Percentiles rank a stretch among this genome's conserved stretches.
Evolutionary conservation across 2,113 vertebrate genomes (phyloP).

Genomic region (Acinonyx jubatus): DNA sequence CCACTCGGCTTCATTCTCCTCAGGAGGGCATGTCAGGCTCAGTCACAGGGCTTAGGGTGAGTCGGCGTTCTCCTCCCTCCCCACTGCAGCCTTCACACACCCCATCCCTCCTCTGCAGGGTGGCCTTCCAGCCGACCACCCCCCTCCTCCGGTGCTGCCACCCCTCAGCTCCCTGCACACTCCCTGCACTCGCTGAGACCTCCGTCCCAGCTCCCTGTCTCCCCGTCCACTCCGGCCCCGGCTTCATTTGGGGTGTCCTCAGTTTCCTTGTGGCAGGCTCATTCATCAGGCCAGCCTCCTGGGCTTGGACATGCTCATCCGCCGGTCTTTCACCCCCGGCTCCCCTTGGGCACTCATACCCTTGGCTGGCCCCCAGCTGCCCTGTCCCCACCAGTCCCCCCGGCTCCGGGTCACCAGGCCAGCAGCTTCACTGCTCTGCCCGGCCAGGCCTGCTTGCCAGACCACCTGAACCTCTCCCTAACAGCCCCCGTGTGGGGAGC

Average conservation of each 20-base stretch:
- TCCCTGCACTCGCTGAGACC: background rate
- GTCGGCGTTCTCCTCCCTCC: background rate
- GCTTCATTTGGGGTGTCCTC: background rate
- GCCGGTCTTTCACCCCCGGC: background rate
- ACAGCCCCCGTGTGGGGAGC: accelerated
- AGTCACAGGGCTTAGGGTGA: accelerated
- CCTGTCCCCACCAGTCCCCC: too few species aligned
- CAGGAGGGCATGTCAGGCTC: background rate
- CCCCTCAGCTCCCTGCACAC: background rate
- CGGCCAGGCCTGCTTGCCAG: background rate
- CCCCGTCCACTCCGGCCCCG: background rate
- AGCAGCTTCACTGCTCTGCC: background rate
- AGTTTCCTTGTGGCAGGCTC: background rate
- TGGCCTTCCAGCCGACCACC: background rate
- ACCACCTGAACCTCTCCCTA: background rate
- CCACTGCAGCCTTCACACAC: background rate
- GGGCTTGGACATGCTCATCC: background rate
- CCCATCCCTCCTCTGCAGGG: background rate
- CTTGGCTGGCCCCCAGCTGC: background rate
- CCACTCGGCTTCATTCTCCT: background rate
- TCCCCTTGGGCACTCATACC: background rate
- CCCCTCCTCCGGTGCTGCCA: background rate
- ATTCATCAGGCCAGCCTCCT: background rate
- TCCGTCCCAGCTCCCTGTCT: background rate
- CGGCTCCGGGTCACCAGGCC: background rate